Evolutionary conservation across 2,888 invertebrate genomes (phyloP).

Genomic region (Kuschelorhynchus macadamiae): DNA sequence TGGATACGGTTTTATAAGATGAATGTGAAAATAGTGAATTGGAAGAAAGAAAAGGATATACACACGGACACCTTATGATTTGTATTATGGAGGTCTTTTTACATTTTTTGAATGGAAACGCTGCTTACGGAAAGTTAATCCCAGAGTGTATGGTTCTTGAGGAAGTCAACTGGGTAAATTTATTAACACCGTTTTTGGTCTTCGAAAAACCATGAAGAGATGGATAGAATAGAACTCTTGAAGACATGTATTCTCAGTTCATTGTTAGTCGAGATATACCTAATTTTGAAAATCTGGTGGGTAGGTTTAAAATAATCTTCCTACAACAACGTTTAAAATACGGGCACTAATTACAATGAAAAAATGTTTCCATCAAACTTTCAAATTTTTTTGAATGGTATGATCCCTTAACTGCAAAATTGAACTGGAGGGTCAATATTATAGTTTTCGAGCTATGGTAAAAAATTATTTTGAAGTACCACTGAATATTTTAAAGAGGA

Average conservation of each 20-base stretch:
- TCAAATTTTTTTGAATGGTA: no score
- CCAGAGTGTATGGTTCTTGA: constrained; percentile 41
- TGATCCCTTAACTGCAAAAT: no score
- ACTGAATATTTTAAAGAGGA: no score
- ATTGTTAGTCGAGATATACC: constrained; percentile 19
- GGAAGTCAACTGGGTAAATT: constrained; percentile 42
- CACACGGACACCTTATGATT: constrained; percentile 61
- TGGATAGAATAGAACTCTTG: background rate
- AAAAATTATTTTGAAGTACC: no score
- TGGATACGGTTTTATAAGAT: constrained; percentile 59
- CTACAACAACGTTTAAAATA: no score
- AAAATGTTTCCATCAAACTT: no score
- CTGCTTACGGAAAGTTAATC: constrained; percentile 39
- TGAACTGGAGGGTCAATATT: no score
- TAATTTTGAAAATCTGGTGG: constrained; percentile 6
- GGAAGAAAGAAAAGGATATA: constrained; percentile 55
- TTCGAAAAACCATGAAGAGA: constrained; percentile 12
- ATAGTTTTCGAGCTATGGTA: no score
- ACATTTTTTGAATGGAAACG: constrained; percentile 39
- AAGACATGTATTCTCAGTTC: background rate
- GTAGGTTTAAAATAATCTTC: no score
- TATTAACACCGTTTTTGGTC: constrained; percentile 36
- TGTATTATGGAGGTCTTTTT: constrained; percentile 53
- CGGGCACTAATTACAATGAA: no score
- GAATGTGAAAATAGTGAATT: constrained; percentile 59